Evolutionary conservation across 1,140 invertebrate species (phyloP).

Genomic region (Euura lappo): DNA sequence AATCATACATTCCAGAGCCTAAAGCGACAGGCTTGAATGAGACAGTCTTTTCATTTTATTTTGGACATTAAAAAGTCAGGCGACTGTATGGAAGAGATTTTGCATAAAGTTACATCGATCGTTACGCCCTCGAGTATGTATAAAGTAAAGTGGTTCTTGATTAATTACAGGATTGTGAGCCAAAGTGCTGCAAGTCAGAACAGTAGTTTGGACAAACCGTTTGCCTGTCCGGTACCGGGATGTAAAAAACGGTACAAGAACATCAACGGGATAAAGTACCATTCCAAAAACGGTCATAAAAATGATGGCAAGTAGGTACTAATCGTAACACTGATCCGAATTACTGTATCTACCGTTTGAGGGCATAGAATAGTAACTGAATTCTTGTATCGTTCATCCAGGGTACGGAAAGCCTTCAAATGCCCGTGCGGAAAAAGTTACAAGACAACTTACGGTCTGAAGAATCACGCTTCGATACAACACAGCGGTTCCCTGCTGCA

Average conservation of each 20-base stretch:
- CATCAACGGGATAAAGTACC: slow-evolving; percentile 87
- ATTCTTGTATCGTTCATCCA: slow-evolving; percentile 43
- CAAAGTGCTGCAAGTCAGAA: slow-evolving; percentile 37
- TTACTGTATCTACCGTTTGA: not conserved
- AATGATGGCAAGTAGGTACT: slow-evolving; percentile 77
- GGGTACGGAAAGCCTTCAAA: slow-evolving; percentile 77
- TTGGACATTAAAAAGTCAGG: no score
- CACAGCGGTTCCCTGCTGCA: slow-evolving; percentile 56
- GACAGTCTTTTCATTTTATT: no score
- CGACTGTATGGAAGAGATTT: no score
- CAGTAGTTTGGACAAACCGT: slow-evolving; percentile 71
- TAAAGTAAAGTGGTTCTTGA: not conserved
- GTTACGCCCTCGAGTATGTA: no score
- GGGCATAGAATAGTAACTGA: not conserved
- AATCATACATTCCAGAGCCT: no score
- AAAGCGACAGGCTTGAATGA: no score
- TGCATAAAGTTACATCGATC: no score
- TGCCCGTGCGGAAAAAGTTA: slow-evolving; percentile 86
- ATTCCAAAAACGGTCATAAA: slow-evolving; percentile 84
- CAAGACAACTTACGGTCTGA: slow-evolving; percentile 77
- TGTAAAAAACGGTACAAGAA: slow-evolving; percentile 88
- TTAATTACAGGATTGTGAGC: slow-evolving; percentile 50
- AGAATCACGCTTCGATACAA: slow-evolving; percentile 69
- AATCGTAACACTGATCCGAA: slow-evolving; percentile 13
- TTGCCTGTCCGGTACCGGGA: slow-evolving; percentile 81